phyloP scores from a whole-genome alignment of 2,888 invertebrate genomes.

The Drosophila setosimentum region DNA sequence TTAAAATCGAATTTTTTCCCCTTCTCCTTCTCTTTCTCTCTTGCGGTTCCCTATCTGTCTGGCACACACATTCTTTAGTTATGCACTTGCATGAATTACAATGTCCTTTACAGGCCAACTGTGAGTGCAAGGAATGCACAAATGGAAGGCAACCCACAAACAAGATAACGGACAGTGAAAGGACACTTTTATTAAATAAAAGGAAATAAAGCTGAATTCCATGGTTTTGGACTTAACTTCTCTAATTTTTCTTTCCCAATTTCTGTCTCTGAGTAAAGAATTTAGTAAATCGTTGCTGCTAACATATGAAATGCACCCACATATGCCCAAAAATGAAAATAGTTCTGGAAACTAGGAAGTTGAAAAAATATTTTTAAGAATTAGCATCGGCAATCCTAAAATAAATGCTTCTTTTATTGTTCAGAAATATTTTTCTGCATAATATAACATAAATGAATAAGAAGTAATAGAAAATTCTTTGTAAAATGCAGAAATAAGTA shows the following conservation, averaged over 20 bases:
- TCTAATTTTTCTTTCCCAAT: slow-evolving; percentile 13
- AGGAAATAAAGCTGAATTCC: slow-evolving; percentile 53
- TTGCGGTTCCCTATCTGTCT: not conserved
- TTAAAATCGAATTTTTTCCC: slow-evolving; percentile 35
- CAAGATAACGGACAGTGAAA: slow-evolving; percentile 34
- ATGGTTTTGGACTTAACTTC: slow-evolving; percentile 29
- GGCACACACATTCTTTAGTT: slow-evolving; percentile 18
- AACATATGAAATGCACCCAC: slow-evolving; percentile 21
- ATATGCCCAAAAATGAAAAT: not conserved
- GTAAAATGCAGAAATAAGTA: not conserved
- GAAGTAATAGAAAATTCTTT: not conserved
- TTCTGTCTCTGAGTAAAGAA: slow-evolving; percentile 16
- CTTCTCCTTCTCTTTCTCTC: not conserved
- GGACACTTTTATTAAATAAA: slow-evolving; percentile 53
- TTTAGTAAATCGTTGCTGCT: slow-evolving; percentile 14
- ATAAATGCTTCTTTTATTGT: not conserved
- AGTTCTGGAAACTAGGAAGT: not conserved
- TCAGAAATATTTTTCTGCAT: not conserved
- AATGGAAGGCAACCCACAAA: slow-evolving; percentile 48
- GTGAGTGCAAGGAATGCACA: slow-evolving; percentile 50
- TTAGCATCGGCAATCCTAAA: not conserved
- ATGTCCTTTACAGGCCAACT: slow-evolving; percentile 48
- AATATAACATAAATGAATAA: not conserved
- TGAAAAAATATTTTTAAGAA: not conserved
- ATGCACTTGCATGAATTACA: slow-evolving; percentile 40